Base-by-base conservation (phyloP, 2,113 vertebrate species). In the Periophthalmus modestus region DNA sequence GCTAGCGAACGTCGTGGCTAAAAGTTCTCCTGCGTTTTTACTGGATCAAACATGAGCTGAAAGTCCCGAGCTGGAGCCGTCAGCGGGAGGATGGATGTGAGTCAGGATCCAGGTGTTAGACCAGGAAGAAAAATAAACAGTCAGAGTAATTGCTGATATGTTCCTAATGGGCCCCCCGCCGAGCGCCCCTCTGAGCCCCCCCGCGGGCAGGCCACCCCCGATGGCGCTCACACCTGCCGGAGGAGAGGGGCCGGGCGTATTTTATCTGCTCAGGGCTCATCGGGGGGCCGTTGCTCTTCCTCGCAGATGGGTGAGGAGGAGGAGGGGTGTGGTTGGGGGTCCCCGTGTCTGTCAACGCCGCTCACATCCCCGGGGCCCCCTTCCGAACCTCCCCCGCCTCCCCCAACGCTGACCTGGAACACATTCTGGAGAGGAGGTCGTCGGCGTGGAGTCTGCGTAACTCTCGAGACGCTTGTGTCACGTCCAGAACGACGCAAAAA, bases 161-260 rank as follows among this genome's bases (percentile, higher is more conserved):
- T 92, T 93, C 90, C 92, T 92, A 93, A 91, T 92, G 92, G 93
- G 89, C 90, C 93, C 90, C 86, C 84, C 77, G 79, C 87, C 85
- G n/a, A 82, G 81, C 87, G 87, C 86, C 85, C 77, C 72, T 80
- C 83, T 36, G 73, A 80, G n/a, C n/a, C 90, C 81, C 58, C 93
- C 91, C 89, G 91, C 89, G 86, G 92, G 93, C 86, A 85, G 92
- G 91, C 92, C 92, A 94, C 92, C 93, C 92, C 89, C 88, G 90
- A 92, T 92, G 91, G 78, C 91, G 92, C 91, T 92, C 92, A 91
- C 92, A 93, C 91, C 91, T 93, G 92, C 90, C 88, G 93, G 88
- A 91, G 89, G 92, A 92, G 92, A 89, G n/a, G 82, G 4, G 87
- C 86, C 87, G 92, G 91, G 92, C 93, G 91, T 93, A 93, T 93